Evolutionary conservation across 2,113 vertebrate species (phyloP).

Genomic region (Clarias magur): DNA sequence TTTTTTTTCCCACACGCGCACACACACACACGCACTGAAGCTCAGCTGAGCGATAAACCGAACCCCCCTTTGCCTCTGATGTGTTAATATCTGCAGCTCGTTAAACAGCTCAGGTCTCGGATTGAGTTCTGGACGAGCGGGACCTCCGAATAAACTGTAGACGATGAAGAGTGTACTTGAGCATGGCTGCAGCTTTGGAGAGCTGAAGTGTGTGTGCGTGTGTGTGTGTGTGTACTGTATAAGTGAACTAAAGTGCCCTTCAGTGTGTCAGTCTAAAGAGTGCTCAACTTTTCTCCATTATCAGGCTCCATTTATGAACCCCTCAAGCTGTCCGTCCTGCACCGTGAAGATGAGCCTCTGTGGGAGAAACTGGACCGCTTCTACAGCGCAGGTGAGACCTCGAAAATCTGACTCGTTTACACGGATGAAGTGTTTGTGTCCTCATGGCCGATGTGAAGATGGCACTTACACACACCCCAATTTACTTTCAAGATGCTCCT

Average conservation of each 20-base stretch:
- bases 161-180: slow-evolving; percentile 31
- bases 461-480: neutral
- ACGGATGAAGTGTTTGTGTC: neutral
- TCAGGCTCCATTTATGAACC: slow-evolving; percentile 97
- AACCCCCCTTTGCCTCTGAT: neutral
- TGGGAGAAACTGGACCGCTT: slow-evolving; percentile 93
- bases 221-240: no score
- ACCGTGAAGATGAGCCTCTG: slow-evolving; percentile 78
- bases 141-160: neutral
- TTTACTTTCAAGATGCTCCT: neutral
- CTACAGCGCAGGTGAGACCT: slow-evolving; percentile 85
- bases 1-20: neutral
- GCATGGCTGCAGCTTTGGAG: slow-evolving; percentile 1
- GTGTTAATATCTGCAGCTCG: slow-evolving; percentile 23
- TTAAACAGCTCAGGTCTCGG: slow-evolving; percentile 1
- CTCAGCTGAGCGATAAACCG: neutral
- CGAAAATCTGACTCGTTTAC: neutral
- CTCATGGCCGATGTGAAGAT: neutral
- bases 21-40: neutral
- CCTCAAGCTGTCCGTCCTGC: slow-evolving; percentile 81
- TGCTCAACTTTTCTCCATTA: slow-evolving; percentile 27
- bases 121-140: slow-evolving; percentile 1
- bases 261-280: slow-evolving; percentile 37
- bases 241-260: neutral
- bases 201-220: neutral